These are phyloP conservation scores for Embiotoca jacksoni DNA, from an alignment of 2,113 vertebrate genomes.

Conservation along the genomic window DNA sequence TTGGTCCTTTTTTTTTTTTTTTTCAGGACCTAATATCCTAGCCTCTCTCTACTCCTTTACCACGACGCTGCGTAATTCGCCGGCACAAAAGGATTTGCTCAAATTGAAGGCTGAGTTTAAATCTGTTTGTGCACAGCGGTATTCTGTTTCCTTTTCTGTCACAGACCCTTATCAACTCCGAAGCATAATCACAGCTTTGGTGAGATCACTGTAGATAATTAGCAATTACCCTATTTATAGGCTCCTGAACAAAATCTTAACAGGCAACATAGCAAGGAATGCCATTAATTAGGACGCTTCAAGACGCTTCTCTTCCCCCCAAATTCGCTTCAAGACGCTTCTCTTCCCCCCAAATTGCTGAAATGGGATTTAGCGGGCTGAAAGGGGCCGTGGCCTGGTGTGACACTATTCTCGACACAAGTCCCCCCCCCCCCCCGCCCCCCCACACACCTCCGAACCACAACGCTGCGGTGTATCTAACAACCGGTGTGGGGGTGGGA, in stretches of 20 bases:
- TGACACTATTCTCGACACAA: constrained; percentile 9
- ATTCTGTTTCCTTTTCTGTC: constrained; percentile 50
- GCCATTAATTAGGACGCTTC: constrained; percentile 49
- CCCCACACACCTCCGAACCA: background rate
- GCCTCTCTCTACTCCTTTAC: constrained; percentile 6
- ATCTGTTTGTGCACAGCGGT: constrained; percentile 35
- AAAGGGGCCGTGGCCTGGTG: constrained; percentile 4
- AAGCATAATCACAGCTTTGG: constrained; percentile 73
- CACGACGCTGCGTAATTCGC: constrained; percentile 14
- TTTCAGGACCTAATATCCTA: background rate
- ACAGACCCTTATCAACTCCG: constrained; percentile 62
- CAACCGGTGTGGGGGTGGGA: constrained; percentile 8
- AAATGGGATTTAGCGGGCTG: constrained; percentile 28
- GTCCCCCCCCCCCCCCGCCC: constrained; percentile 27
- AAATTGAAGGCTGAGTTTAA: constrained; percentile 46
- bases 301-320: constrained; percentile 9
- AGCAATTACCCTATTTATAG: constrained; percentile 69
- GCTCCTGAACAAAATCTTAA: constrained; percentile 44
- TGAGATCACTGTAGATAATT: constrained; percentile 67
- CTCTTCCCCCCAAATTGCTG: background rate
- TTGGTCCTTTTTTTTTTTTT: background rate
- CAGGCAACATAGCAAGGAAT: constrained; percentile 27
- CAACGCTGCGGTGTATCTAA: constrained; percentile 19
- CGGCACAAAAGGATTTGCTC: constrained; percentile 29
- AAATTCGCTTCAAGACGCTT: constrained; percentile 2